Evolutionary conservation across 1,140 invertebrate genomes (phyloP), one percentile per base, ranked within the genome.

Genomic region (Rhizoglyphus robini): DNA sequence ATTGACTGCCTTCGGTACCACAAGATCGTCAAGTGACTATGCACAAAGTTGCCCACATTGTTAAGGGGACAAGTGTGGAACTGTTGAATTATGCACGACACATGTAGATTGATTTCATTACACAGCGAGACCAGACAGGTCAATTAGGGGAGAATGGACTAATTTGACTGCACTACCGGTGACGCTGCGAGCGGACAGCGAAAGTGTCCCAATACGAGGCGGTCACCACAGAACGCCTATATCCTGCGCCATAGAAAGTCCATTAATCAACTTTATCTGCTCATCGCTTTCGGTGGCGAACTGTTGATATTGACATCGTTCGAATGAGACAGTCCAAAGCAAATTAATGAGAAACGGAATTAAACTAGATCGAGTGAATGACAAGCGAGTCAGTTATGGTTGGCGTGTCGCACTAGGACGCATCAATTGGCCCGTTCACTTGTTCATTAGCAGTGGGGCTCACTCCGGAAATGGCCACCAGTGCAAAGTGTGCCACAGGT

Each of bases 311-410:
- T 11, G 8, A 41, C 8, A 41, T 11, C 36, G 36, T 11, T 8
- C 8, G 36, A 41, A 41, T 11, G 36, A 41, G 36, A 41, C 36
- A 41, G 18, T 18, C 18, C 36, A 41, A 41, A 41, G 8, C 8
- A 41, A 54, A 54, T 54, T 54, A 54, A 54, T 54, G 51, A 8
- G 51, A 54, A 54, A 32, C 51, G 51, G 51, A 54, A 54, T 54
- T 54, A 23, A 32, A 54, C 23, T 54, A 54, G 51, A 54, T 54
- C 51, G n/a, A n/a, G n/a, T n/a, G n/a, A n/a, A n/a, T n/a, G 51
- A 5, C 51, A 27, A 27, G 8, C 23, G 51, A 25, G 51, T 11
- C 51, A 54, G 23, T 18, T 8, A 41, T 11, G 8, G 18, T 18
- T 11, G 20, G 20, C 51, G 51, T n/a, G n/a, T n/a, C n/a, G 51